phyloP scores from a whole-genome alignment of 1,140 invertebrate genomes.

The Holotrichia oblita region DNA sequence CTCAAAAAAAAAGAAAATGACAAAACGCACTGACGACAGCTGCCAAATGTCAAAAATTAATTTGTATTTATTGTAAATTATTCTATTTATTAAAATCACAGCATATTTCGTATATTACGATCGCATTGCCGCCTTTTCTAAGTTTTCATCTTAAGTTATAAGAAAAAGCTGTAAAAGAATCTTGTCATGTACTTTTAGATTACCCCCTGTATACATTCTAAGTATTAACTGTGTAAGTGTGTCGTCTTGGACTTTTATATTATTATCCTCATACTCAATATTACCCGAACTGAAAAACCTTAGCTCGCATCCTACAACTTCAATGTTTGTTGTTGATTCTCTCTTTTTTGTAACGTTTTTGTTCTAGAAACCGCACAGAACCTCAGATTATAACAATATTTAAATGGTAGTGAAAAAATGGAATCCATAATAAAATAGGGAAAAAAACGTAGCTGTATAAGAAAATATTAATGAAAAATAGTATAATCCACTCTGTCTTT shows the following conservation, averaged over 20 bases:
- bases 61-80: too few relatives aligned
- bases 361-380: slow-evolving; percentile 44
- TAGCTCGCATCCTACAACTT: not conserved
- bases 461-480: slow-evolving; percentile 28
- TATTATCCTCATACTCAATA: not conserved
- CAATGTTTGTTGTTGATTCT: not conserved
- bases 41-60: too few relatives aligned
- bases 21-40: too few relatives aligned
- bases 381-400: slow-evolving; percentile 40
- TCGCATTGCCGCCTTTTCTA: too few relatives aligned
- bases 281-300: slow-evolving; percentile 12
- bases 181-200: slow-evolving; percentile 21
- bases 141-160: too few relatives aligned
- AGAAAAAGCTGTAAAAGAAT: slow-evolving; percentile 11
- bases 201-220: slow-evolving; percentile 27
- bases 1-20: too few relatives aligned
- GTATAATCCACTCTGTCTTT: slow-evolving; percentile 27
- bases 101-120: too few relatives aligned
- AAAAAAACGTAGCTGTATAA: slow-evolving; percentile 20
- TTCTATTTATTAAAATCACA: too few relatives aligned
- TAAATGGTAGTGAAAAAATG: slow-evolving; percentile 22
- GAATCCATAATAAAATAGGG: not conserved
- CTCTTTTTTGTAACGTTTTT: not conserved
- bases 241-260: slow-evolving; percentile 1
- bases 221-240: slow-evolving; percentile 25